Evolutionary conservation across 2,888 invertebrate species (phyloP), one percentile per base, ranked within the genome.

Genomic region (Trissonchulus latispiculum): DNA sequence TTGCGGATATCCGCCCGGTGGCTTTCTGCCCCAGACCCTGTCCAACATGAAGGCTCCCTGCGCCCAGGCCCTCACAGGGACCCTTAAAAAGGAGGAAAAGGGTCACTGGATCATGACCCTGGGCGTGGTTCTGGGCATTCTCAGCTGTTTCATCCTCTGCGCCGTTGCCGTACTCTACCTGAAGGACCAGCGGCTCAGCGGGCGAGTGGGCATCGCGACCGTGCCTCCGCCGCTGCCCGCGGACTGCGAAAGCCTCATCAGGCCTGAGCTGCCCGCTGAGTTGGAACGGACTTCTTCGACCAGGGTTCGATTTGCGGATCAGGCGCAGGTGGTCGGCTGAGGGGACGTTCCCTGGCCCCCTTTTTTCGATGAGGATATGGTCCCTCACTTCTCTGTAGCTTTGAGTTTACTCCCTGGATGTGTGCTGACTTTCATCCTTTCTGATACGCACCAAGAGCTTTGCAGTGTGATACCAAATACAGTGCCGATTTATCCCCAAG

Each of bases 51-150:
- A n/a, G 15, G 15, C 3, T 15, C 31, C n/a, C 64, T 23, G 64
- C n/a, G 64, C n/a, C n/a, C 3, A 29, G 15, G 64, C 31, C 64
- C 3, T 15, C 29, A 31, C 3, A 18, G n/a, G 15, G 3, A 29
- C 15, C 8, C 8, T 31, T 23, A 3, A 18, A n/a, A 29, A 3
- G 8, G 15, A 23, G 64, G 28, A 70, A n/a, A 70, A 77, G 48
- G 73, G 77, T n/a, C 69, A 73, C 35, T 80, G 80, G 80, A 78
- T 81, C 61, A 80, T 80, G 15, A 75, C 78, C n/a, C 76, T 79
- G n/a, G 81, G 80, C 3, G 74, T 77, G 18, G 71, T 80, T 35
- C 76, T 82, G 61, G 79, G 80, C 2, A 72, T 79, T 15, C 72
- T 79, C 48, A 80, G 80, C 1, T 69, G 80, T 18, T 28, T 79